Conservation (phyloP, 1,140 invertebrate species). For the Zaprionus ghesquierei region DNA sequence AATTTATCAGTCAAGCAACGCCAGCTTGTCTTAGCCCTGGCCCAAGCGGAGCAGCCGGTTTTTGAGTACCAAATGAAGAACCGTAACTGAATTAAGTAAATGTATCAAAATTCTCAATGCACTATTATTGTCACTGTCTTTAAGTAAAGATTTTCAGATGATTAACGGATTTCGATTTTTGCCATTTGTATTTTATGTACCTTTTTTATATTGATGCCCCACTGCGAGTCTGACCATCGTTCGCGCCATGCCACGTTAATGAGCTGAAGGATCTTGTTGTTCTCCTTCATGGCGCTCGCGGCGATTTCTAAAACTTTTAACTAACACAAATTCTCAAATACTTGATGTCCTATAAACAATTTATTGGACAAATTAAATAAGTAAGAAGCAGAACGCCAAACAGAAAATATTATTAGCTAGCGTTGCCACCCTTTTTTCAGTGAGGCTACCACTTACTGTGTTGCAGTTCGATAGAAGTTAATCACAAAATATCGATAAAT, state of each 20-base stretch:
- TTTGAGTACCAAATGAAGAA: constrained; percentile 42
- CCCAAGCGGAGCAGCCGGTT: constrained; percentile 66
- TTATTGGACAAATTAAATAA: not conserved
- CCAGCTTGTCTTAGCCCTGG: constrained; percentile 67
- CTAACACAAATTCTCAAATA: not conserved
- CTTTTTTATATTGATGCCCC: constrained; percentile 97
- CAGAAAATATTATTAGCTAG: not conserved
- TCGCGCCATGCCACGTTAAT: constrained; percentile 92
- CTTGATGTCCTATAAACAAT: constrained; percentile 19
- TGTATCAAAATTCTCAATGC: constrained; percentile 65
- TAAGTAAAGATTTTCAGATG: constrained; percentile 11
- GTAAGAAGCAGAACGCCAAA: not conserved
- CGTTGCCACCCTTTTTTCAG: constrained; percentile 1
- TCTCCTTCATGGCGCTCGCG: constrained; percentile 60
- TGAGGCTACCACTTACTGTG: not conserved
- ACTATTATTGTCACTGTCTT: not conserved
- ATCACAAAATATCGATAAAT: not conserved
- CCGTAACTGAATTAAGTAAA: not conserved
- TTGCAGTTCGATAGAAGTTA: not conserved
- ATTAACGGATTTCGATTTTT: constrained; percentile 1
- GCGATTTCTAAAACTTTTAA: constrained; percentile 1
- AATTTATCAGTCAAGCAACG: constrained; percentile 72
- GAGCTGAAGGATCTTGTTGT: constrained; percentile 71
- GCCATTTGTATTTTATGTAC: constrained; percentile 87
- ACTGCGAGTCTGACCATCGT: constrained; percentile 96